Base-by-base conservation (phyloP, 2,797 vertebrate genomes). In the Bovichtus variegatus region DNA sequence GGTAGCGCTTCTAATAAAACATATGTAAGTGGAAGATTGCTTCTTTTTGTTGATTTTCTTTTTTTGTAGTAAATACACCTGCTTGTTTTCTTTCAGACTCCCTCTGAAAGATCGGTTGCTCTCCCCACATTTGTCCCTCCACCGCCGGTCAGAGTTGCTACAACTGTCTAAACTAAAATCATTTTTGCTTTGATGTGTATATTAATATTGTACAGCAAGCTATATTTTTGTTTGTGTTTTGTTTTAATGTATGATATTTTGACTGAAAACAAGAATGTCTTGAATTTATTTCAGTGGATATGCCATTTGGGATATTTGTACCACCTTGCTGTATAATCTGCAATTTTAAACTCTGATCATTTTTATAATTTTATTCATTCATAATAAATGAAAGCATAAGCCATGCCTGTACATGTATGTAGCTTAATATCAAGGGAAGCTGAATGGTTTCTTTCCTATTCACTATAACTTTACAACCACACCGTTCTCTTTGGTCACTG, bases 111-210 rank as follows among this genome's bases (percentile, higher is more conserved):
- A 38, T 88, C 87, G 0, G 27, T 71, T 59, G 47, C 82, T 11
- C 86, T 93, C 16, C 93, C 94, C 0, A 61, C 76, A 0, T 93
- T 88, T 40, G 73, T 89, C 38, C 79, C 92, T n/a, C 90, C 88
- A 2, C 75, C 84, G 0, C 88, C 90, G 6, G 89, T 93, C 80
- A 92, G 95, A 89, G 71, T 88, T 25, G 95, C 95, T 54, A 95
- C 95, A 50, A 95, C 87, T 0, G 95, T 96, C 13, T 96, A 23
- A 87, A 54, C 10, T 6, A 7, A 43, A 11, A 9, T 29, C 1
- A 2, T n/a, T n/a, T 36, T 2, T 29, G 16, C 23, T 50, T 44
- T 27, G 0, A 21, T 74, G n/a, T 63, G 3, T 44, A 29, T 50
- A 34, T 34, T 34, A n/a, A 21, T 71, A 66, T 65, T 80, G 19